A percentile compares a stretch with the other conserved stretches of the same genome.
These are phyloP conservation scores for Ictalurus punctatus DNA, from an alignment of 2,113 vertebrate genomes.

Conservation along the genomic window DNA sequence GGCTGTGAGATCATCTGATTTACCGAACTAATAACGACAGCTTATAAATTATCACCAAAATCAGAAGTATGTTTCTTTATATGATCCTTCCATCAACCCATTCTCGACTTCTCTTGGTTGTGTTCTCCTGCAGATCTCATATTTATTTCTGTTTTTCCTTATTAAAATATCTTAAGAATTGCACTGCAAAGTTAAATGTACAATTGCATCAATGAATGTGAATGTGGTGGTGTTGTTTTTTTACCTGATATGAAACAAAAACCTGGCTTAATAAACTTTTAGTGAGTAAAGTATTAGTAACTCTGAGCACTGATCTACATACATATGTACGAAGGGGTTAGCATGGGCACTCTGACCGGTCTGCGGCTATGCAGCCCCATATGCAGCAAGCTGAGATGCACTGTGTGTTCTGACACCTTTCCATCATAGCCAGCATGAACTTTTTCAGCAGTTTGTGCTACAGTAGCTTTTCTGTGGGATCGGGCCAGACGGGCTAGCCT, in stretches of 20 bases:
- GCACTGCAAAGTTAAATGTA: neutral
- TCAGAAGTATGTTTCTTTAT: neutral
- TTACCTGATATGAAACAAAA: neutral
- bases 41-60: neutral
- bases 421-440: no score
- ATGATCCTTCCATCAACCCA: conserved; percentile 13
- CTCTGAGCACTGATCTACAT: no score
- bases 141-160: conserved; percentile 38
- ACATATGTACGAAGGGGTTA: no score
- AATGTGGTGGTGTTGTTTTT: neutral
- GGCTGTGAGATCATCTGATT: neutral
- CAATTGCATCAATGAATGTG: neutral
- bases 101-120: conserved; percentile 32
- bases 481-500: no score
- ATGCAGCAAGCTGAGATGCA: no score
- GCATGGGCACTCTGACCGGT: no score
- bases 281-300: neutral
- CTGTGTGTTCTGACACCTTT: no score
- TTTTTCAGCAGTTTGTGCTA: no score
- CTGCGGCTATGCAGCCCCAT: no score
- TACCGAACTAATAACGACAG: conserved; percentile 3
- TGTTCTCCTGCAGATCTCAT: conserved; percentile 45
- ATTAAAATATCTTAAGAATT: neutral
- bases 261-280: neutral
- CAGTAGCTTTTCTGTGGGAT: no score